Conservation (phyloP, 2,113 vertebrate species). For the Atherinomorus stipes region DNA sequence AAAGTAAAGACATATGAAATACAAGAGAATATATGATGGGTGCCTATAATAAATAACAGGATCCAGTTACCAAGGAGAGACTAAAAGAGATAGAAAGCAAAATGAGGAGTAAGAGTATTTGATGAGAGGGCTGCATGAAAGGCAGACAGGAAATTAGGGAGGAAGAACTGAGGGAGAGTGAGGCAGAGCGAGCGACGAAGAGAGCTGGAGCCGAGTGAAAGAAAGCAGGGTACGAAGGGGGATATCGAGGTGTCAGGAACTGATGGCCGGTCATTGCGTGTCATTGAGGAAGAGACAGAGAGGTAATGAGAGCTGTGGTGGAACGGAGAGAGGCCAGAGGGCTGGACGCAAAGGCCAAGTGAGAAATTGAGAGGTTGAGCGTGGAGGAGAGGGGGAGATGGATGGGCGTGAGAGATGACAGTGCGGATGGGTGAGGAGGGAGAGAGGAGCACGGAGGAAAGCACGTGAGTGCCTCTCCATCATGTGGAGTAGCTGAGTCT, state of each 20-base stretch:
- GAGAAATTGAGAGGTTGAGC: constrained; percentile 67
- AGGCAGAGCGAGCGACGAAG: constrained; percentile 18
- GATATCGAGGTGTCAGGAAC: constrained; percentile 62
- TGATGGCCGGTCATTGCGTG: constrained; percentile 49
- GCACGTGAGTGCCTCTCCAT: constrained; percentile 41
- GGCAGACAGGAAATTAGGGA: constrained; percentile 33
- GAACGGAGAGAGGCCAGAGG: constrained; percentile 49
- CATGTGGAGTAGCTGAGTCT: constrained; percentile 42
- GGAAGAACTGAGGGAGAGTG: constrained; percentile 22
- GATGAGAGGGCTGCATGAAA: constrained; percentile 20
- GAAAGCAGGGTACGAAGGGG: constrained; percentile 16
- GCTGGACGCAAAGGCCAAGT: constrained; percentile 68
- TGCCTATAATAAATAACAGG: constrained; percentile 10
- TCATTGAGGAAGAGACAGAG: constrained; percentile 60
- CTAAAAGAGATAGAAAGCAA: neutral
- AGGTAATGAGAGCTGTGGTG: constrained; percentile 66
- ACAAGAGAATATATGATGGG: neutral
- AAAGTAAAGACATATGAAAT: neutral
- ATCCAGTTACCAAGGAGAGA: neutral
- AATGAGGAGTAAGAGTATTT: constrained; percentile 11
- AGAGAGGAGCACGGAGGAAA: constrained; percentile 4
- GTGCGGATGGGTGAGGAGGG: constrained; percentile 10
- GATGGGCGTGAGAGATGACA: constrained; percentile 42
- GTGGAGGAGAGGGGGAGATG: constrained; percentile 28
- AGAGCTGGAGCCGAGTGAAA: constrained; percentile 17